Conservation (phyloP, 23 tunicate genomes). For the Ciona savignyi region DNA sequence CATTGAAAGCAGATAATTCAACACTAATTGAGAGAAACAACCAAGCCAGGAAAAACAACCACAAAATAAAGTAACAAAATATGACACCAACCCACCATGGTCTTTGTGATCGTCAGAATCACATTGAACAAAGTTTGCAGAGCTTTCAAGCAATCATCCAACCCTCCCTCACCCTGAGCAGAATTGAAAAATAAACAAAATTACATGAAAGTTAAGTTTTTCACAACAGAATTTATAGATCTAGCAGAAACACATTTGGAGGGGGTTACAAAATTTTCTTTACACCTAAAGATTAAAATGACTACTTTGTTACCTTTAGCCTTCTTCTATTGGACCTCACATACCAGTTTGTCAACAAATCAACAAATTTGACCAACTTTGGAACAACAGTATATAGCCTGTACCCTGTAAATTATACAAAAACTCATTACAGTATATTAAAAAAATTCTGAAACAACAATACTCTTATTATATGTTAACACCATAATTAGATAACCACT, state of each 20-base stretch:
- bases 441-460: too few relatives aligned
- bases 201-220: background rate
- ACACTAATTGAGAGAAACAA: too few relatives aligned
- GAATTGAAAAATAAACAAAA: background rate
- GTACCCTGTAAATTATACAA: slow-evolving; percentile 33
- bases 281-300: too few relatives aligned
- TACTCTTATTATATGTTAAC: too few relatives aligned
- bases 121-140: slow-evolving; percentile 85
- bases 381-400: slow-evolving; percentile 92
- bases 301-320: slow-evolving; percentile 67
- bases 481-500: too few relatives aligned
- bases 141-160: slow-evolving; percentile 85
- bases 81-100: slow-evolving; percentile 72
- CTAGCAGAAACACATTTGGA: too few relatives aligned
- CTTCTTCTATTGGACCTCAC: slow-evolving; percentile 89
- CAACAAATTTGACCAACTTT: slow-evolving; percentile 81
- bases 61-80: too few relatives aligned
- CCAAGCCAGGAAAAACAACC: too few relatives aligned
- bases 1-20: too few relatives aligned
- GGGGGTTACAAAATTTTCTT: background rate
- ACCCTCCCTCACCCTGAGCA: slow-evolving; percentile 87
- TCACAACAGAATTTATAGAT: too few relatives aligned
- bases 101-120: slow-evolving; percentile 55
- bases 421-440: background rate
- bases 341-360: slow-evolving; percentile 98